These are phyloP conservation scores for Ondatra zibethicus DNA, from an alignment of 2,113 vertebrate genomes.

Conservation along the genomic window DNA sequence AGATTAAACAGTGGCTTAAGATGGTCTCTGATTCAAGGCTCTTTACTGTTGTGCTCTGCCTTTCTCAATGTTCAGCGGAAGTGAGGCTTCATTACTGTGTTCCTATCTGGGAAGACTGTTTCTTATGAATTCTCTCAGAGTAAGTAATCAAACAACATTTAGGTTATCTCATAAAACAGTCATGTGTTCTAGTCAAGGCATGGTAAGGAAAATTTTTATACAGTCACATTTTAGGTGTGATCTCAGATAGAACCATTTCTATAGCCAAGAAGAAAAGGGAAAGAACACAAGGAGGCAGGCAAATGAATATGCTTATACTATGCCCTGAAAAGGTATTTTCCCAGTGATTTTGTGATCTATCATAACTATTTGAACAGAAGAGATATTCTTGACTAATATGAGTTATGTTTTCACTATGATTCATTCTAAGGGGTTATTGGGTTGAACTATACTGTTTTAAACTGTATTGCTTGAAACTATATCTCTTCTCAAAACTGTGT, in stretches of 20 bases:
- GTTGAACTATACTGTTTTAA: constrained; percentile 7
- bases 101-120: background rate
- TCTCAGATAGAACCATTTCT: background rate
- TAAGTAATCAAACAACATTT: background rate
- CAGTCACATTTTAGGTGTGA: background rate
- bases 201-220: background rate
- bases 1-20: background rate
- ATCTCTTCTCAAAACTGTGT: background rate
- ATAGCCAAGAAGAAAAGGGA: background rate
- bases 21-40: background rate
- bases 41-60: background rate
- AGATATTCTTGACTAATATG: background rate
- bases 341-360: constrained; percentile 3
- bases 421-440: background rate
- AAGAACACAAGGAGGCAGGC: background rate
- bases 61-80: background rate
- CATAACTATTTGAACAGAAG: background rate
- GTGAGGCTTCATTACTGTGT: background rate
- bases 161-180: background rate
- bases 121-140: background rate
- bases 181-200: background rate
- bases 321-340: background rate
- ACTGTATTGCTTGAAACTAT: background rate
- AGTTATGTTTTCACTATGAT: background rate
- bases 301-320: background rate